Conservation (phyloP, 2,113 vertebrate genomes). For the Opisthocomus hoazin region DNA sequence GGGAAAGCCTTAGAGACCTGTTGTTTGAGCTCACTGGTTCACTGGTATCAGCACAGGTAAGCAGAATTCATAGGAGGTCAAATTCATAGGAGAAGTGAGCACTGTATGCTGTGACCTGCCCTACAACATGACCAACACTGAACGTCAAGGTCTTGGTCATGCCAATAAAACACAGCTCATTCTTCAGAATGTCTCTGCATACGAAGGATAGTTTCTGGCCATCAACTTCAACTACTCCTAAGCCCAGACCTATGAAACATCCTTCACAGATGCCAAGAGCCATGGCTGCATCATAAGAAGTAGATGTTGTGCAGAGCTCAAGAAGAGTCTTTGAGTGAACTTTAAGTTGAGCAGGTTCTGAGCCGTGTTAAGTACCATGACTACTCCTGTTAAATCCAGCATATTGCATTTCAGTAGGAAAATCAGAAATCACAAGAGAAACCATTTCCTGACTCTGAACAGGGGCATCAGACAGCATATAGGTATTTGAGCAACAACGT, state of each 20-base stretch:
- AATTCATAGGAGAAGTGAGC: not conserved
- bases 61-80: not conserved
- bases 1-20: not conserved
- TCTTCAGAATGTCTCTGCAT: not conserved
- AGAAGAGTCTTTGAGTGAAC: not conserved
- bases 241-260: not conserved
- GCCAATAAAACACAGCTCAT: not conserved
- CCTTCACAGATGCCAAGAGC: not conserved
- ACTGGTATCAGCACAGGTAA: not conserved
- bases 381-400: not conserved
- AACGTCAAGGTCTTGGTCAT: not conserved
- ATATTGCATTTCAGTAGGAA: not conserved
- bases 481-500: not conserved
- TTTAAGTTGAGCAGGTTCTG: not conserved
- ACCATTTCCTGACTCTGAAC: not conserved
- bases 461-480: not conserved
- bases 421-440: not conserved
- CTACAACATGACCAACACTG: not conserved
- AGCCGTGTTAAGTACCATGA: not conserved
- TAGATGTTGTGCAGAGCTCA: not conserved
- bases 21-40: not conserved
- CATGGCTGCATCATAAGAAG: not conserved
- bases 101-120: not conserved
- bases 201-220: not conserved
- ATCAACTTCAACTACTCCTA: not conserved